phyloP scores from a whole-genome alignment of 1,140 invertebrate genomes.

The Scaptomyza montana region DNA sequence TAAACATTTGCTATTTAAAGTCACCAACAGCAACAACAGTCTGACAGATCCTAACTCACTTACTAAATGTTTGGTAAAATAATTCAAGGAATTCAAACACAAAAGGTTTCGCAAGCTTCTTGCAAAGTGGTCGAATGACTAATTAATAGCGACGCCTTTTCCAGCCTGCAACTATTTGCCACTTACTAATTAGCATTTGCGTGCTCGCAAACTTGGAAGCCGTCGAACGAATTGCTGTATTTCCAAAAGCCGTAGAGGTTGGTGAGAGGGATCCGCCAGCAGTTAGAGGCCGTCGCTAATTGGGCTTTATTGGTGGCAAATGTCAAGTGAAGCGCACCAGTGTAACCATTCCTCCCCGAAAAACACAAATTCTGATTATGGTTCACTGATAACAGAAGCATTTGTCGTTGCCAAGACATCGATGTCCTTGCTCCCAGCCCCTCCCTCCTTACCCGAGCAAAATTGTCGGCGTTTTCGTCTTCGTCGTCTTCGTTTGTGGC shows the following conservation, averaged over 20 bases:
- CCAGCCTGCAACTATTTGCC: conserved; percentile 38
- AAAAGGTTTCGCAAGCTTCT: conserved; percentile 11
- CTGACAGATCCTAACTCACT: not conserved
- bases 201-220: conserved; percentile 26
- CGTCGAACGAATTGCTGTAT: too few relatives aligned
- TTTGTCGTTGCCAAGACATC: conserved; percentile 46
- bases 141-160: conserved; percentile 46
- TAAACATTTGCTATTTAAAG: not conserved
- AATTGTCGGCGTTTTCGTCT: not conserved
- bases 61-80: not conserved
- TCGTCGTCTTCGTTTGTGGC: not conserved
- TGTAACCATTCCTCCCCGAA: not conserved
- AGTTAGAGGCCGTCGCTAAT: conserved; percentile 28
- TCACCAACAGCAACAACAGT: not conserved
- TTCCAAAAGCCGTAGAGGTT: conserved; percentile 3
- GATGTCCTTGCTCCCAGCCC: not conserved
- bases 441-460: not conserved
- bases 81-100: not conserved
- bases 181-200: conserved; percentile 55
- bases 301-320: conserved; percentile 56
- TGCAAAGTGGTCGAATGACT: conserved; percentile 23
- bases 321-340: conserved; percentile 41
- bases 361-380: conserved; percentile 41
- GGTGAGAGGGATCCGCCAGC: not conserved
- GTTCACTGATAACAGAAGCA: conserved; percentile 48